Evolutionary conservation across 2,797 vertebrate genomes (phyloP), one percentile per base, ranked within the genome.

Genomic region (Gymnodraco acuticeps): DNA sequence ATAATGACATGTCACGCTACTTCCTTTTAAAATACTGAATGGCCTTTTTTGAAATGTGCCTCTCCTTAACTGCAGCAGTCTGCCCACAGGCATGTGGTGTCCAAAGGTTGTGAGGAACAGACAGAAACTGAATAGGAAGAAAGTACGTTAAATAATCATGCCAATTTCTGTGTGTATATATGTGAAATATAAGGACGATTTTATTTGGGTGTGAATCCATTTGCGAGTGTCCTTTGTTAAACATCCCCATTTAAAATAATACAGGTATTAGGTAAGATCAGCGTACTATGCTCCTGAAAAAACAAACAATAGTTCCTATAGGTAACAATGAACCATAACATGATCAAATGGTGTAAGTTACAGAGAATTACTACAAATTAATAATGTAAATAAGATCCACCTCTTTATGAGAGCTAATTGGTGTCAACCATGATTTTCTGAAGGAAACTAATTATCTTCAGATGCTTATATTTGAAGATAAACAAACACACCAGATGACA

Each of bases 41-140:
- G 92, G 93, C 94, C 94, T 95, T 96, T 94, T 92, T 9, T 80
- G 74, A 92, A 83, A 93, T 80, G 93, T 95, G 94, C 94, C 94
- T 95, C 94, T 95, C 89, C 90, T 89, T 87, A 85, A 90, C 83
- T 81, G 90, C 85, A 93, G 88, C 84, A 85, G 87, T 88, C 81
- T 89, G 83, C 74, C 69, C 73, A 42, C 84, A 60, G 86, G 90
- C 71, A 73, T 76, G 77, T 78, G 67, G 63, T 83, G 80, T 84
- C 78, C 75, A 62, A 75, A 69, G 67, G 83, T 77, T 73, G 73
- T 31, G 73, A 71, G 64, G 68, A 85, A 78, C 72, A 77, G 80
- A 83, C 48, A 61, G 79, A 81, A 88, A 73, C 16, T 61, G 43
- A 77, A 79, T 33, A 80, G 70, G 77, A 84, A 81, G 19, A 75